A percentile compares a stretch with the other conserved stretches of the same genome.
phyloP scores from a whole-genome alignment of 2,888 invertebrate genomes.

The Metopia argyrocephala region DNA sequence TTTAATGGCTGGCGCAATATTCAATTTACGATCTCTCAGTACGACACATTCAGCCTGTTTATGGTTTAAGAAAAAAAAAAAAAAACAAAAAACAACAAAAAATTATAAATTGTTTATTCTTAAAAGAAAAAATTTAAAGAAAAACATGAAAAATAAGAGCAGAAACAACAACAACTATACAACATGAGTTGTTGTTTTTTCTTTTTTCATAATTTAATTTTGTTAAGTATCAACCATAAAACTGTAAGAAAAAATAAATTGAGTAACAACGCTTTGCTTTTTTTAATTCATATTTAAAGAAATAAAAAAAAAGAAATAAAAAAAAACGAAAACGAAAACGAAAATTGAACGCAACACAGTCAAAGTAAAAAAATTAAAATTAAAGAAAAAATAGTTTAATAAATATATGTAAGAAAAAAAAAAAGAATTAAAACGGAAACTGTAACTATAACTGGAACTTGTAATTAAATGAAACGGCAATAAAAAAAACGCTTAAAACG shows the following conservation, averaged over 20 bases:
- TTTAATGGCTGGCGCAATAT: slow-evolving; percentile 92
- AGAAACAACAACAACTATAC: slow-evolving; percentile 67
- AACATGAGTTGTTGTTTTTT: slow-evolving; percentile 53
- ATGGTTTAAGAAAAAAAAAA: slow-evolving; percentile 49
- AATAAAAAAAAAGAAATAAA: slow-evolving; percentile 11
- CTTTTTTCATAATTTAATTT: slow-evolving; percentile 23
- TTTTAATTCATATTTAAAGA: slow-evolving; percentile 45
- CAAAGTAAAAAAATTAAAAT: slow-evolving; percentile 29
- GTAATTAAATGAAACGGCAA: slow-evolving; percentile 27
- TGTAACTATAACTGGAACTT: slow-evolving; percentile 51
- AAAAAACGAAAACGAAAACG: slow-evolving; percentile 16
- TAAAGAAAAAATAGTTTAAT: too few relatives aligned
- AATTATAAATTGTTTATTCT: slow-evolving; percentile 50
- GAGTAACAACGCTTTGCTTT: slow-evolving; percentile 67
- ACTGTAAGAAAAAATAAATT: slow-evolving; percentile 63
- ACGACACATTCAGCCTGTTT: slow-evolving; percentile 85
- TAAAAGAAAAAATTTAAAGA: slow-evolving; percentile 37
- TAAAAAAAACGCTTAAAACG: slow-evolving; percentile 40
- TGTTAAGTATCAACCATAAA: slow-evolving; percentile 63
- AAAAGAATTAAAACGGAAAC: slow-evolving; percentile 48
- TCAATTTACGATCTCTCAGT: slow-evolving; percentile 88
- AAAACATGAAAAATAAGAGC: slow-evolving; percentile 69
- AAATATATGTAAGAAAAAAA: background rate
- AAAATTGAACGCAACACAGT: slow-evolving; percentile 60
- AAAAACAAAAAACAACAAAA: slow-evolving; percentile 54